Percentiles rank a stretch among this genome's conserved stretches.
Evolutionary conservation across 2,888 invertebrate genomes (phyloP).

Genomic region (Digitonthophagus gazella): DNA sequence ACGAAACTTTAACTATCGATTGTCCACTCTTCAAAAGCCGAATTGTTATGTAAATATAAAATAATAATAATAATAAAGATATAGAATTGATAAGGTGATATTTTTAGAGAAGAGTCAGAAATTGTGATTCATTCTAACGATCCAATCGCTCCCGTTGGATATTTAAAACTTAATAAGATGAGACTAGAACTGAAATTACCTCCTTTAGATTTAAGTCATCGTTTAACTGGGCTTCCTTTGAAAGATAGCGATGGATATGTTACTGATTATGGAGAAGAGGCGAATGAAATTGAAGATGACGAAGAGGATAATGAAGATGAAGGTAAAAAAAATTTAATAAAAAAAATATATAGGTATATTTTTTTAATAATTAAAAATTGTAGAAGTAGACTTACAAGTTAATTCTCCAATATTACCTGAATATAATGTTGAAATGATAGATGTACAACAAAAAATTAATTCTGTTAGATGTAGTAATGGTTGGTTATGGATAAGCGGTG

Average conservation of each 20-base stretch:
- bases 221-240: slow-evolving; percentile 45
- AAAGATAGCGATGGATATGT: slow-evolving; percentile 48
- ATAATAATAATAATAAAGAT: no score
- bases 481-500: slow-evolving; percentile 82
- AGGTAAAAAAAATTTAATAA: not conserved
- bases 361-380: slow-evolving; percentile 1
- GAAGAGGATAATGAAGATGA: not conserved
- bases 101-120: slow-evolving; percentile 78
- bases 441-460: slow-evolving; percentile 18
- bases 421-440: slow-evolving; percentile 1
- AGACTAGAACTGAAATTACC: slow-evolving; percentile 70
- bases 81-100: not conserved
- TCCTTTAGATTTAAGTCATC: slow-evolving; percentile 41
- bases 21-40: slow-evolving; percentile 92
- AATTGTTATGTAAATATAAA: slow-evolving; percentile 78
- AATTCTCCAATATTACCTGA: not conserved
- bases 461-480: slow-evolving; percentile 57
- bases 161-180: slow-evolving; percentile 82
- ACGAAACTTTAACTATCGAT: slow-evolving; percentile 96
- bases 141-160: slow-evolving; percentile 92
- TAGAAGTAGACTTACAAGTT: not conserved
- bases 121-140: slow-evolving; percentile 87
- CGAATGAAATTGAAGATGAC: slow-evolving; percentile 36
- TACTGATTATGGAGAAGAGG: slow-evolving; percentile 48
- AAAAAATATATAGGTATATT: not conserved